Base-by-base conservation (phyloP, 2,797 vertebrate species). In the Coracias cyanogaster region DNA sequence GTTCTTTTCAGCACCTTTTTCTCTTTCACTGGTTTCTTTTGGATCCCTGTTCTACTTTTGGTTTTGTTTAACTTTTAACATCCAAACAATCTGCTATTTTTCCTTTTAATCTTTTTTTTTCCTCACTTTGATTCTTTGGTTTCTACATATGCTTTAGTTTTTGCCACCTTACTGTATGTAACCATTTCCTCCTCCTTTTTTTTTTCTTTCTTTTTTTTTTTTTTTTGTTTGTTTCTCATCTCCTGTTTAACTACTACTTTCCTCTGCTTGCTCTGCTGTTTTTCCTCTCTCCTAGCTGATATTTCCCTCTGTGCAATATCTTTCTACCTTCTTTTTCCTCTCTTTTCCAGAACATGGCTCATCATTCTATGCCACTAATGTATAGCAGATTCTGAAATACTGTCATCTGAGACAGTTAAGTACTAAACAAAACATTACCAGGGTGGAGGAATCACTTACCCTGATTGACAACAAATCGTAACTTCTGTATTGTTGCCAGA, bases 401-500 rank as follows among this genome's bases (percentile, higher is more conserved):
- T 95, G 80, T 93, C 96, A 96, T 97, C 96, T 94, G 82, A 97
- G 73, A 97, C 92, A 82, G 93, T 96, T 95, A 97, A 97, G 91
- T 91, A 95, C 91, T 91, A 93, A 96, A 97, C 97, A 97, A 97
- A 97, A 97, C 95, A 97, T 91, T 83, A 96, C 89, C 86, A 74
- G 93, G 96, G 91, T 92, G 89, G 97, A 97, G 93, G 96, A 97
- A 97, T 97, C 87, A 96, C 98, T 98, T 98, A 99, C 99, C 99
- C 98, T 99, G 98, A 97, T 99, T 99, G 94, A 99, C 98, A 77
- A 99, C 96, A 98, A 99, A 99, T 97, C 98, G 98, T 96, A 99
- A 98, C 98, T 99, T 99, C 98, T 99, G 99, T 98, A 99, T 98
- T 90, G 98, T 98, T 96, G 99, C 98, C 94, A 99, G 98, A 98